Percentiles rank a stretch among this genome's conserved stretches.
Evolutionary conservation across 2,113 vertebrate species (phyloP).

Genomic region (Argyrosomus japonicus): DNA sequence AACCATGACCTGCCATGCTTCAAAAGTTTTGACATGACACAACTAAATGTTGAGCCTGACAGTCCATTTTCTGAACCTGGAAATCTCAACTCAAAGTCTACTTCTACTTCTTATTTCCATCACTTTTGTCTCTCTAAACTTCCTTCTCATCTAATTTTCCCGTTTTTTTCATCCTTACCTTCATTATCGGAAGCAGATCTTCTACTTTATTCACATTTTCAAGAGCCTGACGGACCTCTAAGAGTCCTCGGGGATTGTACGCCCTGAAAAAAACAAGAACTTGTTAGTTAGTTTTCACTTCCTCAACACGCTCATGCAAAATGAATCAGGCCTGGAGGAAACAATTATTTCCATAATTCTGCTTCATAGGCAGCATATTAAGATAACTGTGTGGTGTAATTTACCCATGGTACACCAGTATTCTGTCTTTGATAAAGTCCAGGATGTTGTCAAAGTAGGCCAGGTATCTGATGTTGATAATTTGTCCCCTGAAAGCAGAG

Average conservation of each 20-base stretch:
- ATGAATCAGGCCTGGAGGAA: background rate
- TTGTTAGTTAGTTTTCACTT: background rate
- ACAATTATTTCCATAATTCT: background rate
- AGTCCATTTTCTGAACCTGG: no score
- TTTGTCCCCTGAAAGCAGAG: slow-evolving; percentile 88
- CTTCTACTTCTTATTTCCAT: no score
- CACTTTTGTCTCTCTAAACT: background rate
- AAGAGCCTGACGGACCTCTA: slow-evolving; percentile 94
- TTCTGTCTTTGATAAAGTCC: slow-evolving; percentile 97
- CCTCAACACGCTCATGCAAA: background rate
- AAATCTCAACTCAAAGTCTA: no score
- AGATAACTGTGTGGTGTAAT: background rate
- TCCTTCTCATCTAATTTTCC: background rate
- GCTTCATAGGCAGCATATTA: background rate
- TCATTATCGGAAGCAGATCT: slow-evolving; percentile 99
- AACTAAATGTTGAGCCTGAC: no score
- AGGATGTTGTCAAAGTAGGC: slow-evolving; percentile 98
- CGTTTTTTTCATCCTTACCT: slow-evolving; percentile 83
- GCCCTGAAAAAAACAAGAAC: slow-evolving; percentile 77
- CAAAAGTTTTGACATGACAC: no score
- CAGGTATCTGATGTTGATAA: slow-evolving; percentile 96
- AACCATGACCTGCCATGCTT: no score
- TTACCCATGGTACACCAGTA: slow-evolving; percentile 97
- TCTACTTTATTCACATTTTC: slow-evolving; percentile 97
- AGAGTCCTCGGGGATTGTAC: slow-evolving; percentile 92